Conservation (phyloP, 2,888 invertebrate species). For the Dolichopus griseipennis region DNA sequence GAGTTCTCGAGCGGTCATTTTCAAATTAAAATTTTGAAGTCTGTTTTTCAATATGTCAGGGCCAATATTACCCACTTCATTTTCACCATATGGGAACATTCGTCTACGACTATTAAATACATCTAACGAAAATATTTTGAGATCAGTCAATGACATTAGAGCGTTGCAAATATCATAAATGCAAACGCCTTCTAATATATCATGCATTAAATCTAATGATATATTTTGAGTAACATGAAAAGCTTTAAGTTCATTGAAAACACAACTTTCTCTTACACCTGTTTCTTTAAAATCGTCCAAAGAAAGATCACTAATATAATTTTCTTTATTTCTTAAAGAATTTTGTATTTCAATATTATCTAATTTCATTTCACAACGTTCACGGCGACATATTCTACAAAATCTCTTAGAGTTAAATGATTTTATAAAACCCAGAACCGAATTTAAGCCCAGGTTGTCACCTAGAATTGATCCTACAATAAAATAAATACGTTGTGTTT, state of each 20-base stretch:
- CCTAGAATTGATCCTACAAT: conserved; percentile 21
- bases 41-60: conserved; percentile 15
- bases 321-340: conserved; percentile 19
- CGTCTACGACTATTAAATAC: conserved; percentile 22
- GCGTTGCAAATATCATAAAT: conserved; percentile 24
- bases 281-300: conserved; percentile 19
- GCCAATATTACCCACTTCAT: conserved; percentile 21
- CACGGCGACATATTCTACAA: conserved; percentile 22
- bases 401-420: conserved; percentile 24
- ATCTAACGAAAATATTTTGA: conserved; percentile 20
- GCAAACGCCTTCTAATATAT: conserved; percentile 25
- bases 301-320: conserved; percentile 20
- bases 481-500: conserved; percentile 18
- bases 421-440: conserved; percentile 22
- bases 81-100: conserved; percentile 23
- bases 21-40: conserved; percentile 19
- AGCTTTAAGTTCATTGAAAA: conserved; percentile 18
- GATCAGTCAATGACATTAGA: conserved; percentile 20
- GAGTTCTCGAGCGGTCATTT: conserved; percentile 23
- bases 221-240: conserved; percentile 25
- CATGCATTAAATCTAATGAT: conserved; percentile 26
- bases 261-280: conserved; percentile 20
- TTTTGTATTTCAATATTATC: conserved; percentile 18
- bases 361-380: no score
- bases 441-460: conserved; percentile 23